Conservation (phyloP, 2,888 invertebrate species). For the Germaria angustata region DNA sequence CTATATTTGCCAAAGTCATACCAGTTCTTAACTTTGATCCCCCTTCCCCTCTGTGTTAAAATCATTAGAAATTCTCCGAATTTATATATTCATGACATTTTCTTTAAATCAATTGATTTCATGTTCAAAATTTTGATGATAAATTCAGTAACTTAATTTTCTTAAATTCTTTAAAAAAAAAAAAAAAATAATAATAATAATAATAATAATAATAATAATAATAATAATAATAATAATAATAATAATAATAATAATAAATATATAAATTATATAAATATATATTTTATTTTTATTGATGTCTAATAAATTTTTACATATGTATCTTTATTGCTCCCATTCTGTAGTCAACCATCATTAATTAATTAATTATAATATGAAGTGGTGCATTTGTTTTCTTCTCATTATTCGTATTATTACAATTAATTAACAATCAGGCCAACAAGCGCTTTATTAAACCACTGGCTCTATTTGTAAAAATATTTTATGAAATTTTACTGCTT, state of each 20-base stretch:
- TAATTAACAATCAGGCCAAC: conserved; percentile 51
- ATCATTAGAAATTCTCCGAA: too few relatives aligned
- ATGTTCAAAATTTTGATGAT: neutral
- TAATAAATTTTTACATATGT: conserved; percentile 14
- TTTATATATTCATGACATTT: too few relatives aligned
- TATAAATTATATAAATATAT: too few relatives aligned
- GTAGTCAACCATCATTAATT: conserved; percentile 27
- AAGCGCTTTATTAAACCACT: conserved; percentile 41
- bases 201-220: too few relatives aligned
- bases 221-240: too few relatives aligned
- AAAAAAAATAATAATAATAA: too few relatives aligned
- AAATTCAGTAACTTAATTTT: too few relatives aligned
- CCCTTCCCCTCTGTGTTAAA: too few relatives aligned
- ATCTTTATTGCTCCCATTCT: conserved; percentile 34
- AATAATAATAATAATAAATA: too few relatives aligned
- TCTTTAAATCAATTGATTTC: neutral
- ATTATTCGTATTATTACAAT: conserved; percentile 50
- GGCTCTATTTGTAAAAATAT: neutral
- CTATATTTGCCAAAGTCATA: too few relatives aligned
- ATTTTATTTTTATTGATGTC: neutral
- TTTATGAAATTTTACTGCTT: neutral
- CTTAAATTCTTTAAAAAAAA: too few relatives aligned
- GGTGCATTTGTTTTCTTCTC: conserved; percentile 15
- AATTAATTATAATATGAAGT: conserved; percentile 24
- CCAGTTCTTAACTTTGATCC: too few relatives aligned